Conservation (phyloP, 2,797 vertebrate genomes). For the Lophius americanus region DNA sequence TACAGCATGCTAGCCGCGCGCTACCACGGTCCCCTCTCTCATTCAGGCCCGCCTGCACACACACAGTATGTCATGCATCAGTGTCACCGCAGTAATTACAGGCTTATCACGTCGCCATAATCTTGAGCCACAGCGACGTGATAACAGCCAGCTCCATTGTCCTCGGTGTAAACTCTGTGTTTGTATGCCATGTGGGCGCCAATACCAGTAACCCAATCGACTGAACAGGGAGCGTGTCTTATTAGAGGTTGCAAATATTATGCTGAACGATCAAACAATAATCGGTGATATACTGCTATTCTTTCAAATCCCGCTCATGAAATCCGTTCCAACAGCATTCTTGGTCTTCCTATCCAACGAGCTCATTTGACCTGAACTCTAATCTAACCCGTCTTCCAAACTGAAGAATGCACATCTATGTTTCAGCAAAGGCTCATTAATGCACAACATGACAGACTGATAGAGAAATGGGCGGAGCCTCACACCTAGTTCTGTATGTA, state of each 20-base stretch:
- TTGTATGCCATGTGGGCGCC: constrained; percentile 41
- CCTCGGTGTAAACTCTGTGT: constrained; percentile 39
- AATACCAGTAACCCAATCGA: constrained; percentile 38
- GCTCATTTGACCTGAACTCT: no score
- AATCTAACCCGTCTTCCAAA: no score
- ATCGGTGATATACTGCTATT: no score
- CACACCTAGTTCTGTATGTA: no score
- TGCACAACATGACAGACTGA: no score
- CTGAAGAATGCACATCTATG: no score
- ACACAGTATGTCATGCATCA: constrained; percentile 69
- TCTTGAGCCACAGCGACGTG: constrained; percentile 70
- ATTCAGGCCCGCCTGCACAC: constrained; percentile 24
- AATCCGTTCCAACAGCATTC: no score
- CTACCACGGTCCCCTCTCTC: constrained; percentile 41
- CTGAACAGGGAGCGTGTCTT: constrained; percentile 7
- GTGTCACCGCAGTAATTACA: constrained; percentile 77
- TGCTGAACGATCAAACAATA: no score
- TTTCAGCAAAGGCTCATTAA: no score
- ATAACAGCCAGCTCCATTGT: constrained; percentile 73
- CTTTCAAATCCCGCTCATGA: no score
- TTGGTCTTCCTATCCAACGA: no score
- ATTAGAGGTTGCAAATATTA: constrained; percentile 2
- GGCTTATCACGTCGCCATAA: constrained; percentile 76
- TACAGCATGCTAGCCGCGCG: constrained; percentile 64
- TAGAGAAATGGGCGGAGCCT: no score